These are phyloP conservation scores for Autographa pulchrina DNA, from an alignment of 2,888 invertebrate genomes.

Conservation along the genomic window DNA sequence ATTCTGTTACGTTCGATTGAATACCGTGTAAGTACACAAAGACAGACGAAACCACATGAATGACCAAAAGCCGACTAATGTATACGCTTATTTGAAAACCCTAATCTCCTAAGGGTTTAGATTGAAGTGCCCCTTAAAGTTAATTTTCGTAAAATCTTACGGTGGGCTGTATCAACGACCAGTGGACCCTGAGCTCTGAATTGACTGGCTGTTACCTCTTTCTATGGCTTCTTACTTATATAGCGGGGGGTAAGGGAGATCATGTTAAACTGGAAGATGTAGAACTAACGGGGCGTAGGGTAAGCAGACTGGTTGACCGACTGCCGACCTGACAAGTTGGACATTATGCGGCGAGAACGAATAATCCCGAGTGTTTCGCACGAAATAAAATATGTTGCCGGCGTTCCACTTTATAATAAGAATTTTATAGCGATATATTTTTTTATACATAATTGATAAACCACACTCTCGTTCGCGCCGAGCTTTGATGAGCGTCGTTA, in stretches of 20 bases:
- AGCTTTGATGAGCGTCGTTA: slow-evolving; percentile 40
- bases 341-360: slow-evolving; percentile 70
- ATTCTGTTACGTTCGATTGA: slow-evolving; percentile 47
- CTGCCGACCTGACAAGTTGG: slow-evolving; percentile 66
- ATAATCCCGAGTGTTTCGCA: slow-evolving; percentile 78
- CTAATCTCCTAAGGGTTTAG: slow-evolving; percentile 83
- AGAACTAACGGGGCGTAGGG: slow-evolving; percentile 66
- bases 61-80: slow-evolving; percentile 71
- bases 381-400: slow-evolving; percentile 82
- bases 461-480: slow-evolving; percentile 30
- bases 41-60: slow-evolving; percentile 69
- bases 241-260: slow-evolving; percentile 61
- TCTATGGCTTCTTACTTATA: slow-evolving; percentile 17
- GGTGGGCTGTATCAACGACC: slow-evolving; percentile 72
- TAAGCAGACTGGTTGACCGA: slow-evolving; percentile 67
- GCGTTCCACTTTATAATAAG: slow-evolving; percentile 72
- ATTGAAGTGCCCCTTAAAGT: slow-evolving; percentile 84
- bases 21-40: slow-evolving; percentile 40
- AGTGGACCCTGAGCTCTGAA: slow-evolving; percentile 56
- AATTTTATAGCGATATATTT: slow-evolving; percentile 68
- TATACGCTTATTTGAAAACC: slow-evolving; percentile 75
- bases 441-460: slow-evolving; percentile 66
- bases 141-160: slow-evolving; percentile 88
- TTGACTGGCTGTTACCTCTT: slow-evolving; percentile 44
- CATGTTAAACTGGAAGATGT: slow-evolving; percentile 67